A percentile compares a stretch with the other conserved stretches of the same genome.
These are phyloP conservation scores for Numenius phaeopus DNA, from an alignment of 2,797 vertebrate species.

Conservation along the genomic window DNA sequence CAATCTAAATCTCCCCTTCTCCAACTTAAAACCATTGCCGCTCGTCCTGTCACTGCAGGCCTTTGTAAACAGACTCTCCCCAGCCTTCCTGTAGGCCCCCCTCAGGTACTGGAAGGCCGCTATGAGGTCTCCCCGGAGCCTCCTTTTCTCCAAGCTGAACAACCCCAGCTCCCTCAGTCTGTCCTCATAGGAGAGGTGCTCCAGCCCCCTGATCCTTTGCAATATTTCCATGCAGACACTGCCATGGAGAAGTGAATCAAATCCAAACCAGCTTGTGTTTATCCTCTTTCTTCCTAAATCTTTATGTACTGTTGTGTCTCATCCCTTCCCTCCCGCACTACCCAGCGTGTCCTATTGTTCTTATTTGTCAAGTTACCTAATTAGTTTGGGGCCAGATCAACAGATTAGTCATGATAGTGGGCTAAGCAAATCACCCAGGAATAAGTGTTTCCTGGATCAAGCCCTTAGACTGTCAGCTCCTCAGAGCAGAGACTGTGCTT, in stretches of 20 bases:
- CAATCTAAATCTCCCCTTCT: no score
- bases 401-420: constrained; percentile 21
- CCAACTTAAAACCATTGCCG: no score
- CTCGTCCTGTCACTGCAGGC: no score
- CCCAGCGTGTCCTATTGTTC: neutral
- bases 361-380: constrained; percentile 25
- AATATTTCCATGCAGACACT: neutral
- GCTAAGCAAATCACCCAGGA: constrained; percentile 31
- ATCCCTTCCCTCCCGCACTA: neutral
- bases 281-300: constrained; percentile 2
- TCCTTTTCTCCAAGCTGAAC: no score
- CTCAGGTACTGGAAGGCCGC: no score
- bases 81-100: no score
- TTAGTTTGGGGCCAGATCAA: constrained; percentile 25
- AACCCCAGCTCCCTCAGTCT: no score
- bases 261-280: constrained; percentile 11
- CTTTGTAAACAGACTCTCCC: no score
- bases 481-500: constrained; percentile 14
- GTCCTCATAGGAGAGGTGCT: no score
- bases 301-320: neutral
- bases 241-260: neutral
- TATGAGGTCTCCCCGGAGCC: no score
- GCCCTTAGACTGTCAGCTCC: constrained; percentile 38
- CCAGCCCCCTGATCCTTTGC: neutral
- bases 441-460: constrained; percentile 54